These are phyloP conservation scores for Neosalanx taihuensis DNA, from an alignment of 2,797 vertebrate species.

Conservation along the genomic window DNA sequence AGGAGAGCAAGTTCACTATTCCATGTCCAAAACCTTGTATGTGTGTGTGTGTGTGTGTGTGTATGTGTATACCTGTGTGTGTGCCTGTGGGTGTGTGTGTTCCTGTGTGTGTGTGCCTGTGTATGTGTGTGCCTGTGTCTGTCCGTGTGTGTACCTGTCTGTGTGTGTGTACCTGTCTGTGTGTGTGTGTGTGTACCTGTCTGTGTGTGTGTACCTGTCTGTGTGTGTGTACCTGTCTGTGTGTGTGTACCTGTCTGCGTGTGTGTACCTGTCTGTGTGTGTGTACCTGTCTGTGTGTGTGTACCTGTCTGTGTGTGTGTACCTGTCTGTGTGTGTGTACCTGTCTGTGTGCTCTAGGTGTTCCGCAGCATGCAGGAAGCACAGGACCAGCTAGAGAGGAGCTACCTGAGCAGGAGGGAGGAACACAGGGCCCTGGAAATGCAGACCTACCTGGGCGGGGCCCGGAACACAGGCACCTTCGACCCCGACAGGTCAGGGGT, in stretches of 20 bases:
- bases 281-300: not conserved
- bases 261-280: conserved; percentile 5
- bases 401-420: conserved; percentile 81
- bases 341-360: conserved; percentile 62
- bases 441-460: conserved; percentile 73
- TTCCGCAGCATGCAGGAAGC: conserved; percentile 80
- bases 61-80: not conserved
- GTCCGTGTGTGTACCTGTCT: no score
- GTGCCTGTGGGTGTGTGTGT: no score
- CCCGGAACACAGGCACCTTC: conserved; percentile 73
- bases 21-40: not conserved
- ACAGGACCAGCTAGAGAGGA: conserved; percentile 81
- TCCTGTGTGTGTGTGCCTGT: no score
- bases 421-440: conserved; percentile 79
- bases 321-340: not conserved
- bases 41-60: not conserved
- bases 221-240: no score
- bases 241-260: not conserved
- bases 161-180: no score
- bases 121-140: no score
- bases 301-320: not conserved
- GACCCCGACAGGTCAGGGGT: conserved; percentile 75
- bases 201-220: not conserved
- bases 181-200: no score
- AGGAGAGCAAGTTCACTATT: not conserved